Conservation (phyloP, 92 coral and sea anemone species). For the Heteractis magnifica region DNA sequence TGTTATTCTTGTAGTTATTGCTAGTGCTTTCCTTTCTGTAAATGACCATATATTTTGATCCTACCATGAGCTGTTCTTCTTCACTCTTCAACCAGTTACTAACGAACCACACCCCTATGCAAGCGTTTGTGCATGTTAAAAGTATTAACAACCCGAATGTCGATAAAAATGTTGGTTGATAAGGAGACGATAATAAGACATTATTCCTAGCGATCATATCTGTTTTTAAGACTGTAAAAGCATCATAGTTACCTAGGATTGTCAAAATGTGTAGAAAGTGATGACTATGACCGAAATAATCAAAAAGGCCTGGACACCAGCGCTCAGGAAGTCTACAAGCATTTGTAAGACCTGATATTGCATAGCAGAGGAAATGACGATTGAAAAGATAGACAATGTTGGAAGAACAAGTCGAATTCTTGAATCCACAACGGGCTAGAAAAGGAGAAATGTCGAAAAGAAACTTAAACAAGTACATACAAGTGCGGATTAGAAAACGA, state of each 20-base stretch:
- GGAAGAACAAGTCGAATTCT: constrained; percentile 12
- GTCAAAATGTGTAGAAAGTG: constrained; percentile 57
- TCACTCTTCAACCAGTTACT: constrained; percentile 11
- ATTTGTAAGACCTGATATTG: constrained; percentile 32
- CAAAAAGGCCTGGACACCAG: constrained; percentile 53
- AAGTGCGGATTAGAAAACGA: constrained; percentile 39
- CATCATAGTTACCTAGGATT: constrained; percentile 37
- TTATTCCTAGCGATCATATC: constrained; percentile 10
- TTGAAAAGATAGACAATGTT: constrained; percentile 27
- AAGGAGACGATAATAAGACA: background rate
- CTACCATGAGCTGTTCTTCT: constrained; percentile 1
- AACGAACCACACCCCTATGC: constrained; percentile 17
- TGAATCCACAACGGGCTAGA: constrained; percentile 13
- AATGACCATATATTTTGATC: constrained; percentile 15
- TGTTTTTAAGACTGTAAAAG: background rate
- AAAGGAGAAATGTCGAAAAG: constrained; percentile 48
- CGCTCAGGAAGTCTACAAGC: constrained; percentile 50
- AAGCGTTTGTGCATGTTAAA: background rate
- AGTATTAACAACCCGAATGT: constrained; percentile 13
- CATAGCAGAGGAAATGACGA: constrained; percentile 40
- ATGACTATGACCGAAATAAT: constrained; percentile 61
- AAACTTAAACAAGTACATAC: constrained; percentile 37
- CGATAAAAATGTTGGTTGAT: constrained; percentile 18
- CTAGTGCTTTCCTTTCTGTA: background rate
- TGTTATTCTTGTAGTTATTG: background rate